Evolutionary conservation across 1,140 invertebrate genomes (phyloP), one percentile per base, ranked within the genome.

Genomic region (Drosophila yakuba): DNA sequence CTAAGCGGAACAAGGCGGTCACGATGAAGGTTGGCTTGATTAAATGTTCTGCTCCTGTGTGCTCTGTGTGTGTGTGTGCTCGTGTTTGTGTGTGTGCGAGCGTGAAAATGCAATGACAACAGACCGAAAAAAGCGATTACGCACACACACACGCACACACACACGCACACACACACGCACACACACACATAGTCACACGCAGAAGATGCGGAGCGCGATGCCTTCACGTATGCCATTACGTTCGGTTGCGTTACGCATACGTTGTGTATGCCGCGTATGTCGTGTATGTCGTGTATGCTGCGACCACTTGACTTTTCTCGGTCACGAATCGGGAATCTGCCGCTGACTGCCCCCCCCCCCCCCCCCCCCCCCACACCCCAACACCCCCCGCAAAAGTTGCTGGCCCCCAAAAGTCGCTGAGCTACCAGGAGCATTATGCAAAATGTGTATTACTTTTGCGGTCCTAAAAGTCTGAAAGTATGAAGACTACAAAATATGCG

Each of bases 21-120:
- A 50, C 36, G 48, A 35, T 60, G 57, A 61, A 55, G 73, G 71
- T 67, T 66, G 45, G 15, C 15, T 74, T 86, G 82, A 86, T 82
- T 88, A 88, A 82, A 88, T 88, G 82, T 74, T 67, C 59, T 78
- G 57, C 35, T 35, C 20, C 14, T 20, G 20, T 32, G 7, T 32
- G 0, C 8, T 10, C 2, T 8, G 32, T 32, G 10, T 11, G 2
- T 25, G 36, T 14, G 35, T 55, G 17, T 11, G 41, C 17, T n/a
- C 1, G 60, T 43, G 43, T 3, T 10, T n/a, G 25, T 45, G 59
- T 39, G 20, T 39, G 28, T 51, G 20, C 15, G 50, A 68, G 74
- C 71, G 81, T 59, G 78, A 72, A 85, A 81, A 81, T 86, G 82
- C 83, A 85, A 82, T 88, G 82, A 74, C 78, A 82, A 64, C 56